Evolutionary conservation across 2,113 vertebrate genomes (phyloP).

Genomic region (Donacobius atricapilla): DNA sequence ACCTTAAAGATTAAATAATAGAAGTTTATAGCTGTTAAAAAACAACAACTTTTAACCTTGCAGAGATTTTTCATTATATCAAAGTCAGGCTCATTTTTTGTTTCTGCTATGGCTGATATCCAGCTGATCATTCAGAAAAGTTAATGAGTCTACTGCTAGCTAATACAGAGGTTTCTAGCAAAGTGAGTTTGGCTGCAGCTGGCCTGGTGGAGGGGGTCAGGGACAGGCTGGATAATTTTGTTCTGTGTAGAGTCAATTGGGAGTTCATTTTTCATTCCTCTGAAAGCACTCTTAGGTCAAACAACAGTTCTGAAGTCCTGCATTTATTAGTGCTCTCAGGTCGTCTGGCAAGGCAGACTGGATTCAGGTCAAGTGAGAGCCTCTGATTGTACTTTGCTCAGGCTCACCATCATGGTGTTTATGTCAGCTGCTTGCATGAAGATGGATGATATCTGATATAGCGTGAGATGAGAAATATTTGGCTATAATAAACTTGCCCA

Average conservation of each 20-base stretch:
- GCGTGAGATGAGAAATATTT: not conserved
- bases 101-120: not conserved
- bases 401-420: not conserved
- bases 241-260: not conserved
- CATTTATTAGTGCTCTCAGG: not conserved
- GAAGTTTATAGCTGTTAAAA: not conserved
- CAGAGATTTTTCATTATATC: not conserved
- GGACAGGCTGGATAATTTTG: not conserved
- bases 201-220: not conserved
- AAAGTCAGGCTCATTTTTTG: not conserved
- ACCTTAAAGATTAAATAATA: not conserved
- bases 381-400: conserved; percentile 19
- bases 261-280: not conserved
- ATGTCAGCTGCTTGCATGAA: not conserved
- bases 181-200: not conserved
- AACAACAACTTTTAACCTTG: not conserved
- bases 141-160: not conserved
- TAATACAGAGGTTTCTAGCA: not conserved
- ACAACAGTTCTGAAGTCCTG: not conserved
- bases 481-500: not conserved
- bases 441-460: not conserved
- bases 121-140: not conserved
- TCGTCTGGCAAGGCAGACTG: not conserved
- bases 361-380: not conserved
- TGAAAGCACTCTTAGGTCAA: not conserved